Evolutionary conservation across 2,888 invertebrate species (phyloP).

Genomic region (Diploptera punctata): DNA sequence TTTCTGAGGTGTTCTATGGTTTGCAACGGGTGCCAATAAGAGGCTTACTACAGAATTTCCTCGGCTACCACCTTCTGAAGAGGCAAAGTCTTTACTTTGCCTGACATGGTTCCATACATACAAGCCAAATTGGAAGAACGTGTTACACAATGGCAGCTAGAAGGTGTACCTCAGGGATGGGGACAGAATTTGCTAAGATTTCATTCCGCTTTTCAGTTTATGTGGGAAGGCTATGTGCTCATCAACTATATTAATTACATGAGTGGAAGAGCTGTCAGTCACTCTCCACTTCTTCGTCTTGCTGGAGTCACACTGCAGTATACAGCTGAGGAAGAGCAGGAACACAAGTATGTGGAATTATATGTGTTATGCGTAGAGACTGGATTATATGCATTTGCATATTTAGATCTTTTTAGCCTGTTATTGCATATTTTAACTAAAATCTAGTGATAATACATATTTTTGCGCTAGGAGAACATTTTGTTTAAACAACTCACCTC

Average conservation of each 20-base stretch:
- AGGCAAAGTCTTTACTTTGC: constrained; percentile 64
- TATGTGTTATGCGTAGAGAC: no score
- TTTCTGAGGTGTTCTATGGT: constrained; percentile 87
- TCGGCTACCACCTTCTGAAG: not conserved
- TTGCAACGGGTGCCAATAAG: constrained; percentile 66
- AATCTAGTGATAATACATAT: no score
- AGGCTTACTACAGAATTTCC: constrained; percentile 53
- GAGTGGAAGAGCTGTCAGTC: constrained; percentile 58
- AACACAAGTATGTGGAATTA: constrained; percentile 14
- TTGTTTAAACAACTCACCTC: no score
- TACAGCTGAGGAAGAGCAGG: constrained; percentile 51
- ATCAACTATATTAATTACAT: constrained; percentile 67
- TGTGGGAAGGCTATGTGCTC: constrained; percentile 57
- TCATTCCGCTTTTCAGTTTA: constrained; percentile 58
- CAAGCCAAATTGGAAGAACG: constrained; percentile 68
- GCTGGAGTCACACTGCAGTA: constrained; percentile 66
- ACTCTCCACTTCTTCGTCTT: constrained; percentile 61
- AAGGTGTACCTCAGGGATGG: constrained; percentile 50
- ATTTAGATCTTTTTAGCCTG: no score
- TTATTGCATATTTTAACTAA: no score
- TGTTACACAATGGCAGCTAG: constrained; percentile 64
- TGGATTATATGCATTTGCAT: no score
- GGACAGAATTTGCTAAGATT: constrained; percentile 52
- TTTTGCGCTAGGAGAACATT: no score
- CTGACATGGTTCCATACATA: constrained; percentile 78